Evolutionary conservation across 1,140 invertebrate genomes (phyloP).

Genomic region (Neotoxoptera formosana): DNA sequence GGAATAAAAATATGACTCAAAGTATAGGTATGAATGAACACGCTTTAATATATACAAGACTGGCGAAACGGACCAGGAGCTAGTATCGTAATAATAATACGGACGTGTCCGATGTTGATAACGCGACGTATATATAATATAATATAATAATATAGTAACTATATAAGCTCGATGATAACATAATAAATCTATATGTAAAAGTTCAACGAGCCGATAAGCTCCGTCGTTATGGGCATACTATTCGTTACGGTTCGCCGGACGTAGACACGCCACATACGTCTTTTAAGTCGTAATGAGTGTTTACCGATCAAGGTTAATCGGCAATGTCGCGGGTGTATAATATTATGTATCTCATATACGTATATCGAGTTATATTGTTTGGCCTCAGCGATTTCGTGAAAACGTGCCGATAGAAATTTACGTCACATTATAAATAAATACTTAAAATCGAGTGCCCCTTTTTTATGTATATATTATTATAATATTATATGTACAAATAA

Average conservation of each 20-base stretch:
- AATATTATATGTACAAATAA: conserved; percentile 18
- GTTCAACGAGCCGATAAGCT: neutral
- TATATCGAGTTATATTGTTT: neutral
- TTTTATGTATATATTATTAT: neutral
- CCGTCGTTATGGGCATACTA: neutral
- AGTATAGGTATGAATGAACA: conserved; percentile 17
- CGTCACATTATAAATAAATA: neutral
- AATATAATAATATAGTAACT: neutral
- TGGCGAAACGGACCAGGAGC: neutral
- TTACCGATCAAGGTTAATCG: neutral
- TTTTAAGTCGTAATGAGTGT: neutral
- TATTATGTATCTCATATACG: neutral
- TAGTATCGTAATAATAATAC: neutral
- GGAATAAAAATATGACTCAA: conserved; percentile 3
- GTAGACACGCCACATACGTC: neutral
- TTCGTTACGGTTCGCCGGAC: neutral
- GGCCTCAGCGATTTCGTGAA: neutral
- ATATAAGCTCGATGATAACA: neutral
- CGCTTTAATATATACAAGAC: neutral
- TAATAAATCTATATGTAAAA: neutral
- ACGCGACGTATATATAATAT: neutral
- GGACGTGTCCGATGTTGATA: neutral
- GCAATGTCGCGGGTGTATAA: neutral
- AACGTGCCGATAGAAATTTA: neutral
- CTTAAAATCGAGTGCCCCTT: neutral